phyloP scores from a whole-genome alignment of 2,113 vertebrate genomes.

The Otolemur garnettii region DNA sequence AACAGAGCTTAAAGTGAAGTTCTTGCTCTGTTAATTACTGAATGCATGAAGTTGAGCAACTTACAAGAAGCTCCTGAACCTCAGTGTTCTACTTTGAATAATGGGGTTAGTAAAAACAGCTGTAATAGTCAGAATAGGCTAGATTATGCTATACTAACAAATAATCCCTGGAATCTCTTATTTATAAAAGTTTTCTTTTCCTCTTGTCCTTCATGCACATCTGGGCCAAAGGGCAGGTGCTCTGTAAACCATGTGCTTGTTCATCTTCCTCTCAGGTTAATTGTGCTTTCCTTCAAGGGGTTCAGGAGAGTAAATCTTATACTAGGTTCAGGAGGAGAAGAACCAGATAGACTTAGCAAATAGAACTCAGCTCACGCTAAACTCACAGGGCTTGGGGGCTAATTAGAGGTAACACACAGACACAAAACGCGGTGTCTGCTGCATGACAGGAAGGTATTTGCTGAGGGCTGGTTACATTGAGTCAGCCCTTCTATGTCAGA shows the following conservation, averaged over 20 bases:
- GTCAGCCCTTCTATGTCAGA: neutral
- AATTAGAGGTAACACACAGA: neutral
- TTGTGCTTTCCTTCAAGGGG: neutral
- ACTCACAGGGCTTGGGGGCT: neutral
- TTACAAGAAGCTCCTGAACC: neutral
- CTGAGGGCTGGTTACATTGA: neutral
- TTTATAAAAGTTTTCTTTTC: neutral
- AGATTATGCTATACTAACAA: neutral
- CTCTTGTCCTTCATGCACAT: neutral
- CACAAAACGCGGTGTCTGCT: neutral
- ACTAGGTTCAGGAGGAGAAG: neutral
- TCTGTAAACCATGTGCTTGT: neutral
- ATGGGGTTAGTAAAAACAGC: neutral
- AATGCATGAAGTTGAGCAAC: neutral
- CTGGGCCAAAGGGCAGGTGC: neutral
- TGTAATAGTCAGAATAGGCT: neutral
- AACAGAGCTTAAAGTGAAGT: neutral
- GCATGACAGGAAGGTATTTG: neutral
- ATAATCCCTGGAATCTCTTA: neutral
- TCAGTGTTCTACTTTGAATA: neutral
- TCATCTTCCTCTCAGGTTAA: neutral
- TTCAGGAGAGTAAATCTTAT: neutral
- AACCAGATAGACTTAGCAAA: neutral
- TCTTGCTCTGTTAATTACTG: neutral
- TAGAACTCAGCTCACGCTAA: neutral